Conservation (phyloP, 2,888 invertebrate genomes). For the Gymnoscelis rufifasciata region DNA sequence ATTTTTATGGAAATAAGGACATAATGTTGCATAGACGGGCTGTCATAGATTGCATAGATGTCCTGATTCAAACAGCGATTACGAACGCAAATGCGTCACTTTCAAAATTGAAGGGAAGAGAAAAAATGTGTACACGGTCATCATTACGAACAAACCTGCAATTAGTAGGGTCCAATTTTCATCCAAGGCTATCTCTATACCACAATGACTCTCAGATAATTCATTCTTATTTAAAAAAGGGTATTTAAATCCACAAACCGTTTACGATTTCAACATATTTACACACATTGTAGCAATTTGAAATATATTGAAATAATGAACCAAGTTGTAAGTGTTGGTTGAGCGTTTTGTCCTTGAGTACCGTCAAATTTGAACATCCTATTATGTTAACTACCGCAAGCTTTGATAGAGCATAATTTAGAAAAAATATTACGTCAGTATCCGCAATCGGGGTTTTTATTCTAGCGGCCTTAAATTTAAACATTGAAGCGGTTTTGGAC, state of each 20-base stretch:
- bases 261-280: neutral
- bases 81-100: too few relatives aligned
- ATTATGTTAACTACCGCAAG: constrained; percentile 23
- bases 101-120: too few relatives aligned
- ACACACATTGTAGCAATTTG: neutral
- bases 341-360: constrained; percentile 18
- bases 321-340: neutral
- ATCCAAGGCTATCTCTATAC: too few relatives aligned
- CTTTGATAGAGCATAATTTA: constrained; percentile 25
- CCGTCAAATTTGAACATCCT: constrained; percentile 21
- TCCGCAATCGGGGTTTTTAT: constrained; percentile 23
- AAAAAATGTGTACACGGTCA: too few relatives aligned
- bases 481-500: neutral
- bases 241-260: neutral
- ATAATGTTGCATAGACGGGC: too few relatives aligned
- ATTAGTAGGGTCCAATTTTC: too few relatives aligned
- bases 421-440: constrained; percentile 33
- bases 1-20: too few relatives aligned
- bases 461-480: constrained; percentile 1
- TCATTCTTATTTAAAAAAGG: too few relatives aligned
- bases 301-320: constrained; percentile 6
- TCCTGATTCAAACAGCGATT: too few relatives aligned
- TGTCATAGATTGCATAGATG: too few relatives aligned
- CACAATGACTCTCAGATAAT: too few relatives aligned
- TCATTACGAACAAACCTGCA: too few relatives aligned